Percentiles rank a stretch among this genome's conserved stretches.
These are phyloP conservation scores for Eurytoma californica DNA, from an alignment of 2,888 invertebrate genomes.

Conservation along the genomic window DNA sequence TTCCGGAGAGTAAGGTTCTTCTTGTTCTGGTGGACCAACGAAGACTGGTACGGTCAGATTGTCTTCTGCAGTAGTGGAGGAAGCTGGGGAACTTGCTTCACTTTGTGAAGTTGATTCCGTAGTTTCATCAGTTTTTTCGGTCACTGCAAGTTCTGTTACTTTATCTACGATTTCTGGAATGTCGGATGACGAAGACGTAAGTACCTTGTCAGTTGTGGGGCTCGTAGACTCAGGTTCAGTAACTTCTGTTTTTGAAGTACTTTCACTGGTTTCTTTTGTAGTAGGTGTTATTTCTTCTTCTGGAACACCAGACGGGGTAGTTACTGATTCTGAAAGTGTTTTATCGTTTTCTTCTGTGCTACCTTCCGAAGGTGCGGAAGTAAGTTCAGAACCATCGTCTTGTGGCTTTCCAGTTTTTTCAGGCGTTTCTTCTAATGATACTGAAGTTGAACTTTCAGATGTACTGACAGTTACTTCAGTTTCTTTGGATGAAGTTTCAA, in stretches of 20 bases:
- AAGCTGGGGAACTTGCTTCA: conserved; percentile 10
- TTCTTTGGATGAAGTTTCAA: conserved; percentile 29
- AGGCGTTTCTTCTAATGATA: conserved; percentile 14
- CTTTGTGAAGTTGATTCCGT: conserved; percentile 8
- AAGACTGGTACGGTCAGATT: not conserved
- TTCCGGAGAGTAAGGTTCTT: conserved; percentile 39
- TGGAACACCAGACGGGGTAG: conserved; percentile 9
- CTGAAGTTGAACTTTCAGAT: conserved; percentile 19
- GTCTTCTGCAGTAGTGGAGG: conserved; percentile 12
- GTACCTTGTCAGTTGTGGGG: not conserved
- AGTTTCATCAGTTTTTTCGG: conserved; percentile 48
- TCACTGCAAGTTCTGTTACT: conserved; percentile 31
- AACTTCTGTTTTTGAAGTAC: conserved; percentile 50
- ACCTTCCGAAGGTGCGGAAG: conserved; percentile 45
- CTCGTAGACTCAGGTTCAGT: conserved; percentile 33
- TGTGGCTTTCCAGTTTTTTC: conserved; percentile 37
- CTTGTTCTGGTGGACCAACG: conserved; percentile 29
- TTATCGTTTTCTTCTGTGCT: conserved; percentile 53
- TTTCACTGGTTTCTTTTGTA: conserved; percentile 40
- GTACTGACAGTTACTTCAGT: conserved; percentile 4
- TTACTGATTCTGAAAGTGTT: conserved; percentile 20
- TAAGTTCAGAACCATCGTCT: conserved; percentile 36
- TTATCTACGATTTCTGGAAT: conserved; percentile 52
- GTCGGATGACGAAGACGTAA: conserved; percentile 21
- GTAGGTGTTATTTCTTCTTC: conserved; percentile 46